These are phyloP conservation scores for Drosophila murphyi DNA, from an alignment of 1,140 invertebrate species.

Conservation along the genomic window DNA sequence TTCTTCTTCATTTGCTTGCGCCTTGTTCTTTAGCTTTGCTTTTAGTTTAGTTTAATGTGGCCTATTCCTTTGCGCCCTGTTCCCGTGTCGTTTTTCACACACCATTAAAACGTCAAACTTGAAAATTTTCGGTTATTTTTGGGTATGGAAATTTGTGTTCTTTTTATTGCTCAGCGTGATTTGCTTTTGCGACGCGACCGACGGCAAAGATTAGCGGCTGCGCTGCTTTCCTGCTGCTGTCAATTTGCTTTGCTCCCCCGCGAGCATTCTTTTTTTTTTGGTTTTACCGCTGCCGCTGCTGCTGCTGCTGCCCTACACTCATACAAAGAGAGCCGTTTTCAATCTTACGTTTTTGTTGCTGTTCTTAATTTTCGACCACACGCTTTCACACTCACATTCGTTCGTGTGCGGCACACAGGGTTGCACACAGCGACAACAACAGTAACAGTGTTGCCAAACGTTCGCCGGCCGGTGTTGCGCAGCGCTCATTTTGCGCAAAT, in stretches of 20 bases:
- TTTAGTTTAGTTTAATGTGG: constrained; percentile 30
- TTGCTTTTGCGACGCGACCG: constrained; percentile 65
- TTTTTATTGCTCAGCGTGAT: constrained; percentile 39
- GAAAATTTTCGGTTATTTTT: constrained; percentile 54
- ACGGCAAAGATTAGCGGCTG: constrained; percentile 75
- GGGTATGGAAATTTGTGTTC: constrained; percentile 48
- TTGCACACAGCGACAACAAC: constrained; percentile 35
- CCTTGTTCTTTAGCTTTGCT: constrained; percentile 47
- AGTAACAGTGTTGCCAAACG: constrained; percentile 61
- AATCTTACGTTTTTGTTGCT: constrained; percentile 59
- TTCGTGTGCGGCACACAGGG: constrained; percentile 55
- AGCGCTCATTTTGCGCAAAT: constrained; percentile 51
- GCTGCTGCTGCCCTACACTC: constrained; percentile 5
- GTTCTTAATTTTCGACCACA: constrained; percentile 57
- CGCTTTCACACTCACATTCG: constrained; percentile 60
- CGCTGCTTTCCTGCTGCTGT: constrained; percentile 64
- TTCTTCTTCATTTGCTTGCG: constrained; percentile 32
- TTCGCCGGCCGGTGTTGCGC: constrained; percentile 48
- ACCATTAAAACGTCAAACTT: constrained; percentile 60
- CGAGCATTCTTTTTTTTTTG: constrained; percentile 52
- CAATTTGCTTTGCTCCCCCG: constrained; percentile 66
- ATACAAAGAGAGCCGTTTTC: constrained; percentile 48
- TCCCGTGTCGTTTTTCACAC: constrained; percentile 48
- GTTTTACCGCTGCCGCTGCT: constrained; percentile 47
- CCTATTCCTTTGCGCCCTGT: constrained; percentile 48